Base-by-base conservation (phyloP, 2,113 vertebrate genomes). In the Chionodraco myersi region DNA sequence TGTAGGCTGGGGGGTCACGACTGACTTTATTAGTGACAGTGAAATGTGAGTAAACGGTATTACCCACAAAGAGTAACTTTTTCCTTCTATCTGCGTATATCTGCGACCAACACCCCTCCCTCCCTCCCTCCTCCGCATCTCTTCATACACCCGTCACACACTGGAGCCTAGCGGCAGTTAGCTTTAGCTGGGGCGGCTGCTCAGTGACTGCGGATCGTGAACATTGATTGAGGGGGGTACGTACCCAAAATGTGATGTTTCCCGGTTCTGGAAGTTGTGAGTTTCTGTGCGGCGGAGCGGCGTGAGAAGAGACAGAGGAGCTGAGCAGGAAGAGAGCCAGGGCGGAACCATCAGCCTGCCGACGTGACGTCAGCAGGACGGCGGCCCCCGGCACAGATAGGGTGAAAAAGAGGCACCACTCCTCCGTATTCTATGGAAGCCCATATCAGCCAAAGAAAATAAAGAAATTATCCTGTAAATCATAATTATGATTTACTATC, bases 291-390 rank as follows among this genome's bases (percentile, higher is more conserved):
- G n/a, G 52, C 6, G 15, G 41, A 10, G 16, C 57, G 8, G 53
- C 53, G 67, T 47, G 69, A 1, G 21, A 65, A 47, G 59, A 10
- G 36, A 54, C 64, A 6, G 70, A 87, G 70, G 78, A 66, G 84
- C 79, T 78, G 69, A 63, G 75, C 84, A 83, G 91, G 86, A 87
- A 88, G 78, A 67, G 59, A 53, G 66, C 23, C 49, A 30, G 82
- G 82, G 82, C 71, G 78, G 67, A 58, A 66, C 74, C 74, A 83
- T 14, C 47, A 48, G 47, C 52, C 30, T 57, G 34, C 53, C 65
- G 44, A 36, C 41, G 75, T 90, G 91, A 91, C 91, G 89, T 89
- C 86, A 89, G 14, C 45, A 16, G 51, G 26, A 30, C 53, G 18
- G 81, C 70, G 72, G 45, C 8, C 63, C 48, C 53, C 52, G 6